Evolutionary conservation across 1,140 invertebrate species (phyloP), one percentile per base, ranked within the genome.

Genomic region (Phocides pigmalion): DNA sequence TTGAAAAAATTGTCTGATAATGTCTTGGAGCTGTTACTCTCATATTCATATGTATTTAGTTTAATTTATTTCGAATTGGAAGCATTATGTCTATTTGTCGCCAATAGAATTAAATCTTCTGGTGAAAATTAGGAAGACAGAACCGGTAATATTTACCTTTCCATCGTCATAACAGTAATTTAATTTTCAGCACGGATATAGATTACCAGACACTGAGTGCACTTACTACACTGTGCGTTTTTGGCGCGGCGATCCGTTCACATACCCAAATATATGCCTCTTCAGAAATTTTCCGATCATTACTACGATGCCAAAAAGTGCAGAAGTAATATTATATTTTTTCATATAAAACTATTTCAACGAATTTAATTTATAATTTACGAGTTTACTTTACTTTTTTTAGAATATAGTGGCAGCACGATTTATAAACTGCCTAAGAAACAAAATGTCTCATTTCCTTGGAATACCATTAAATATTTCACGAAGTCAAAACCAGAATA

Each of bases 231-330:
- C 76, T 19, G 74, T 92, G 1, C 76, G 81, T 14, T 92, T 92
- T 66, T 89, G 87, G 85, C 79, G 87, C 14, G 83, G 82, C 28
- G 80, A 87, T 12, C 82, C 85, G 0, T 71, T 92, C 42, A 91
- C 82, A 2, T 93, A 92, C 64, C 92, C 92, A 8, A 75, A 80
- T 15, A 68, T 84, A 37, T 93, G 92, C 69, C 67, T 93, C 3
- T 70, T 79, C 15, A 70, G 72, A 64, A 67, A 79, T 20, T 83
- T 77, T 64, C 89, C 89, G 0, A 79, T 88, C n/a, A 74, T 92
- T 8, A 84, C 81, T 12, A 82, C 83, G 11, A 61, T 84, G 12
- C 72, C 74, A 4, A 82, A 86, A 65, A 20, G 54, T n/a, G 39
- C 69, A 50, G 79, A 76, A 65, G 88, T 91, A 76, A 71, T 32